A percentile compares a stretch with the other conserved stretches of the same genome.
Evolutionary conservation across 2,888 invertebrate species (phyloP).

Genomic region (Troglohyphantes excavatus): DNA sequence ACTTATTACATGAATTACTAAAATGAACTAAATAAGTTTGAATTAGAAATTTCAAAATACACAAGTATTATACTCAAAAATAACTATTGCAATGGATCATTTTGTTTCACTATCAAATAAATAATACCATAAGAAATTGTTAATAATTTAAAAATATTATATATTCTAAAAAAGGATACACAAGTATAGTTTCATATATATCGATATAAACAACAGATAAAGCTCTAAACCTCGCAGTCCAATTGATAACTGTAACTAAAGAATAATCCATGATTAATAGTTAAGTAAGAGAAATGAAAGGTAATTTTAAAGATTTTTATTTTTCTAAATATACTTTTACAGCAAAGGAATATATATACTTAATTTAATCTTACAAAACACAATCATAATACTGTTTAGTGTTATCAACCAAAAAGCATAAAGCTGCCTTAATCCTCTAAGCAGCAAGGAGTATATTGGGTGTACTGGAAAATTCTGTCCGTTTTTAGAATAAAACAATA

Average conservation of each 20-base stretch:
- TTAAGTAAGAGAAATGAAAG: background rate
- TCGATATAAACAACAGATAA: slow-evolving; percentile 80
- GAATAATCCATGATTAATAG: background rate
- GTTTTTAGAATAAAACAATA: too few species aligned
- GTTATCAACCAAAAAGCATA: background rate
- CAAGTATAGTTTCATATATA: slow-evolving; percentile 64
- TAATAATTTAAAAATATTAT: background rate
- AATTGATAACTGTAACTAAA: slow-evolving; percentile 89
- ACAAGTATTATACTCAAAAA: too few species aligned
- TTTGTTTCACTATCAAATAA: too few species aligned
- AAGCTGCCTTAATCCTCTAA: too few species aligned
- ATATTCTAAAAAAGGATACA: slow-evolving; percentile 59
- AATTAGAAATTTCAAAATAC: too few species aligned
- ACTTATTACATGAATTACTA: too few species aligned
- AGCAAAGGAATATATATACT: background rate
- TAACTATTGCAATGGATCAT: too few species aligned
- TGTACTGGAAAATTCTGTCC: too few species aligned
- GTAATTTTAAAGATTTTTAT: background rate
- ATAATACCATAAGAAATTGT: background rate
- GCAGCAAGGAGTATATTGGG: too few species aligned
- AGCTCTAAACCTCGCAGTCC: slow-evolving; percentile 83
- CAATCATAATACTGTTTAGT: background rate
- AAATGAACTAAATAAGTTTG: too few species aligned
- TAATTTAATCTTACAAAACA: background rate
- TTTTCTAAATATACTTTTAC: background rate